Base-by-base conservation (phyloP, 2,888 invertebrate genomes). In the Nomada lathburiana region DNA sequence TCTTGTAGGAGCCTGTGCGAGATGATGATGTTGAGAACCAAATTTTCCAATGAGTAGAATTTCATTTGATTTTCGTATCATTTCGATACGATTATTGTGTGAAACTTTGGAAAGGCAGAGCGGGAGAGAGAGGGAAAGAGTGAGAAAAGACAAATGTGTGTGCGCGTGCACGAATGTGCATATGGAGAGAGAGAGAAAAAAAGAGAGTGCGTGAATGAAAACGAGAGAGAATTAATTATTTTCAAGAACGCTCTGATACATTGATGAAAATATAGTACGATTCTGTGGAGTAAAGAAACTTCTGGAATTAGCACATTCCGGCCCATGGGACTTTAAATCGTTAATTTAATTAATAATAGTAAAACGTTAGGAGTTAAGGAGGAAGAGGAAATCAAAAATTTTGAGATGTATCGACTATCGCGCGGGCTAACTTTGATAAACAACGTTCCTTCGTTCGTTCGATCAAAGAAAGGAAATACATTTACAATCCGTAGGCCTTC, bases 51-150 rank as follows among this genome's bases (percentile, higher is more conserved):
- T 63, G 52, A 89, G 71, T 83, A 85, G 80, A 89, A 83, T 64
- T 68, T 63, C 70, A 84, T 83, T 89, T 89, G 55, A 85, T 86
- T 90, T 89, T 80, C 80, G 78, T 83, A 85, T 88, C 69, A 74
- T 86, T 90, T 90, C 88, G 87, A 88, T 89, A 89, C 76, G 67
- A 68, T 78, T 82, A 72, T 52, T 10, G 76, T 59, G 72, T 75
- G 80, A 81, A 80, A 78, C 65, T 67, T 68, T 47, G 68, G 53
- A 62, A 59, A 62, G 47, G 72, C 68, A 76, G 59, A 83, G 76
- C 65, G 72, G 70, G 78, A 83, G 18, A 73, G 47, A 65, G 78
- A 83, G 18, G 71, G 47, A 65, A 70, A 62, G 47, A 50, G 23
- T 64, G 57, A 44, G 36, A 36, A 53, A 78, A 47, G 47, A 47